Base-by-base conservation (phyloP, 2,113 vertebrate species). In the Cephalopterus ornatus region DNA sequence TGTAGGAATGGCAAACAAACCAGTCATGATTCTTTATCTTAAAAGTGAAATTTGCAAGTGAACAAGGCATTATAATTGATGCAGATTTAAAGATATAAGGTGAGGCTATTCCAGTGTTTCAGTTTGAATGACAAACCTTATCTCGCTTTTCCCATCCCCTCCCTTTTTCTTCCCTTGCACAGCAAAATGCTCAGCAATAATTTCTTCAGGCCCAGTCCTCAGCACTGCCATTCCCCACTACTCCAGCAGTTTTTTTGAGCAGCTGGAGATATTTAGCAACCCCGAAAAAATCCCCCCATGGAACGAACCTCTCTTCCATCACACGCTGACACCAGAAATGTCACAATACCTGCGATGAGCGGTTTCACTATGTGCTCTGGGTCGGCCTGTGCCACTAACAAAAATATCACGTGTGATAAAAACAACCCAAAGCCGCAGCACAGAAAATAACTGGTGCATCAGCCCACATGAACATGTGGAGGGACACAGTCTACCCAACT, bases 31-130 rank as follows among this genome's bases (percentile, higher is more conserved):
- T 88, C 94, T 97, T 95, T 95, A 94, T 95, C 95, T 97, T 68
- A 23, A 91, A 94, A 94, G 93, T 50, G 72, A 92, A 96, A 96
- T 95, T 96, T 97, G 94, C 95, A 96, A 95, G 89, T 67, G 96
- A 96, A 94, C 88, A 83, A 95, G 78, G 92, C 82, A 47, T 88
- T 92, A 71, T 90, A 92, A 96, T 86, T 94, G 93, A 95, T 92
- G 90, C 90, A 97, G 85, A 94, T 96, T 88, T 89, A 79, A 83
- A 96, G 95, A 93, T 93, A 90, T 1, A 88, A 96, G 92, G 92
- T 95, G 94, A 97, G 88, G 88, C 93, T 93, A 92, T 93, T 94
- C 93, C 53, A n/a, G 49, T 74, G 33, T 76, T 92, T 72, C 7
- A 33, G 1, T 92, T 91, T 94, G 88, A 93, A 92, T 88, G 96